phyloP scores from a whole-genome alignment of 2,888 invertebrate genomes.

The Drosophila parthenogenetica region DNA sequence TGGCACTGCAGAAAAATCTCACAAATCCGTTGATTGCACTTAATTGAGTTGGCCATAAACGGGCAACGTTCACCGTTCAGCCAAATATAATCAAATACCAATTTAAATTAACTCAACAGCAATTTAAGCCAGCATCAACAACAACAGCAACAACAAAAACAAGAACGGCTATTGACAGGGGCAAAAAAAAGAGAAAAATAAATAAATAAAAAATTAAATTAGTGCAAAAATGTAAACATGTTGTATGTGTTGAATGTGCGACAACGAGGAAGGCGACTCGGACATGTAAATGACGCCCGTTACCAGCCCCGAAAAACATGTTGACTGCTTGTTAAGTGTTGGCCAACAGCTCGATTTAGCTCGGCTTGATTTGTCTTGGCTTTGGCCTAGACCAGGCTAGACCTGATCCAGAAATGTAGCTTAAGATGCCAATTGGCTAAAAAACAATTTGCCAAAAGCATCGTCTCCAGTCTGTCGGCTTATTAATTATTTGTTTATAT shows the following conservation, averaged over 20 bases:
- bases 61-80: constrained; percentile 60
- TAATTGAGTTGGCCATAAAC: constrained; percentile 81
- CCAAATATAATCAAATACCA: constrained; percentile 80
- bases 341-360: constrained; percentile 6
- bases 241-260: constrained; percentile 43
- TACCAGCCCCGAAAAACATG: constrained; percentile 73
- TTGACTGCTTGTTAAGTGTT: constrained; percentile 72
- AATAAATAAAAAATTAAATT: constrained; percentile 71
- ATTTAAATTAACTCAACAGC: constrained; percentile 81
- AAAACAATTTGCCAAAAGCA: constrained; percentile 27
- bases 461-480: constrained; percentile 49
- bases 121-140: constrained; percentile 69
- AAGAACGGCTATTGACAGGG: constrained; percentile 4
- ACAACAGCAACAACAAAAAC: constrained; percentile 9
- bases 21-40: constrained; percentile 78
- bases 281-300: constrained; percentile 81
- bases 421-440: constrained; percentile 24
- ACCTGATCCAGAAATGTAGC: constrained; percentile 1
- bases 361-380: constrained; percentile 4
- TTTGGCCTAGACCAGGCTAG: constrained; percentile 35
- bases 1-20: constrained; percentile 64
- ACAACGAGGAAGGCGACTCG: constrained; percentile 62
- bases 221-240: constrained; percentile 80
- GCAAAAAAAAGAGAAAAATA: constrained; percentile 17
- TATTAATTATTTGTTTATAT: constrained; percentile 73